Evolutionary conservation across 1,140 invertebrate genomes (phyloP), one percentile per base, ranked within the genome.

Genomic region (Chionoecetes opilio): DNA sequence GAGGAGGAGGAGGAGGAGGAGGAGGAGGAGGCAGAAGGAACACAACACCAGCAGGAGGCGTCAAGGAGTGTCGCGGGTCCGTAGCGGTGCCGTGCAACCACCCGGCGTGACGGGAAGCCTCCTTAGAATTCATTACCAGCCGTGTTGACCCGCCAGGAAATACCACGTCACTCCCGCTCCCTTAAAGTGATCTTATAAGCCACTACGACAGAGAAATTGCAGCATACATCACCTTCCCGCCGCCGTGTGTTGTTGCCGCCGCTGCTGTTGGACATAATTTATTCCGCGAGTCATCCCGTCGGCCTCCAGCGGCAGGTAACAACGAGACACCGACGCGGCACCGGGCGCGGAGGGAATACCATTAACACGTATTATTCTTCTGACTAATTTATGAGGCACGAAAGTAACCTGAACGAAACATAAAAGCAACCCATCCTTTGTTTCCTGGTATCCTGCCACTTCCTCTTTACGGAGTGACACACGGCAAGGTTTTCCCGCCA

Each of bases 161-260:
- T n/a, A 75, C 21, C 21, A n/a, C 63, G 63, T 75, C 63, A 75
- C 63, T 75, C 63, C 63, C 21, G 63, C 63, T 75, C n/a, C 63
- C 63, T 75, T 75, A 75, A 75, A 75, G 21, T 75, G 63, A n/a
- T 75, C 63, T 75, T 75, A 75, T 75, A n/a, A 75, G 63, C 63
- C 63, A 75, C 63, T 26, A 75, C 63, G 63, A 11, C 21, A 26
- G 21, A 75, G 63, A 75, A 75, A 75, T 75, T 75, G 63, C 63
- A 75, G 63, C 63, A 75, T 75, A 75, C 63, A 75, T 75, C 63
- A 75, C 63, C 63, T 75, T n/a, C 63, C 63, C 63, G 21, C 63
- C 63, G 26, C 63, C 63, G 5, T n/a, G 21, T 75, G n/a, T 75
- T n/a, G 21, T 75, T 75, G 21, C 63, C n/a, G 21, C 21, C n/a